Evolutionary conservation across 1,140 invertebrate genomes (phyloP), one percentile per base, ranked within the genome.

Genomic region (Aphelenchoides avenae): DNA sequence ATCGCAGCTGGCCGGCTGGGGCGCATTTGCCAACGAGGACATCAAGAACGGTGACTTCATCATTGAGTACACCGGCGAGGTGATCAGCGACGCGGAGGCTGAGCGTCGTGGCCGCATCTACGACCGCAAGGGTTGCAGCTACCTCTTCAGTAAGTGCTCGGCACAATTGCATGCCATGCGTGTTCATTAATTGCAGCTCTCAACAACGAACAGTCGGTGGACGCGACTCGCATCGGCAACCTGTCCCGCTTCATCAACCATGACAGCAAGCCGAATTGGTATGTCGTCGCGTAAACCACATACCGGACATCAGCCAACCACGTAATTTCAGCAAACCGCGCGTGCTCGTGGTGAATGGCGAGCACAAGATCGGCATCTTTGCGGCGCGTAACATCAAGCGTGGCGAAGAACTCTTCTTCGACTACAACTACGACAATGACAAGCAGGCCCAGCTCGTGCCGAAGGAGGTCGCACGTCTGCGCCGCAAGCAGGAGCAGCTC

Each of bases 181-280:
- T 58, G 13, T 9, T 0, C 26, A 26, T 1, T 3, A 36, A 50
- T 70, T 9, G n/a, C 27, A 70, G 66, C 44, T 4, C 36, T 70
- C 3, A 70, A 70, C 39, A 43, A 70, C 26, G 67, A 72, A 15
- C 52, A 73, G 49, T 54, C 97, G 7, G 93, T 99, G 47, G 95
- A 99, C 81, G 94, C 95, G 7, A 97, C 93, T 1, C 82, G 92
- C 20, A 96, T 98, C 79, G 95, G 95, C 34, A 99, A 99, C 80
- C 96, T 98, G 81, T 97, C 98, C 61, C 84, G 95, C 34, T 99
- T 98, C 81, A 94, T 93, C 30, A 99, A 99, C 82, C 94, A 98
- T 82, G 97, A 92, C 4, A 40, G 33, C 7, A 97, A 96, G 84
- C 94, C 94, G 1, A 63, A 63, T 20, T 4, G 20, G n/a, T 36